phyloP scores from a whole-genome alignment of 1,140 invertebrate species.

The Brachionus calyciflorus region DNA sequence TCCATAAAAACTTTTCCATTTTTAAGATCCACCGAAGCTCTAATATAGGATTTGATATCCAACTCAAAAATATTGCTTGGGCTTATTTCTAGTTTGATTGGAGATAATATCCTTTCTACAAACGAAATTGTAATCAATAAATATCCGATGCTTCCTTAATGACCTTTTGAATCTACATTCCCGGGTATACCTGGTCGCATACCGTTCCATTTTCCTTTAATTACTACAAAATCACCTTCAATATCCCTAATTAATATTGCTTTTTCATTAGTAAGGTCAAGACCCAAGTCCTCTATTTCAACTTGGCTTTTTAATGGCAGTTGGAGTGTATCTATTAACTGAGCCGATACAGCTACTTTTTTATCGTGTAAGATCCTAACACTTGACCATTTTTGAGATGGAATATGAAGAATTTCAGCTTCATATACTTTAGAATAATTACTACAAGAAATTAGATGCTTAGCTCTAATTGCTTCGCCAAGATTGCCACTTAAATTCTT shows the following conservation, averaged over 20 bases:
- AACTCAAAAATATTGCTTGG: no score
- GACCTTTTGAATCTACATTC: no score
- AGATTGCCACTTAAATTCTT: not conserved
- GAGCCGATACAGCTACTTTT: not conserved
- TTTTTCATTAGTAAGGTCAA: not conserved
- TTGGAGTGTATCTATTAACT: not conserved
- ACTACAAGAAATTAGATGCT: not conserved
- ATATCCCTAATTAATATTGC: not conserved
- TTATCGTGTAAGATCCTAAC: not conserved
- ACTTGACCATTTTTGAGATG: not conserved
- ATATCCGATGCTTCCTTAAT: no score
- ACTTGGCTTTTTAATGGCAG: not conserved
- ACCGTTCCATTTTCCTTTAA: conserved; percentile 29
- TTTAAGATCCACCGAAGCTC: no score
- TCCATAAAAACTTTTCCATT: no score
- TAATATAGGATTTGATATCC: no score
- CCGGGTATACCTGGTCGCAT: no score
- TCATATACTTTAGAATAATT: not conserved
- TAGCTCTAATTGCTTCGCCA: not conserved
- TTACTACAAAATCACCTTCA: not conserved
- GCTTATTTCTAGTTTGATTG: no score
- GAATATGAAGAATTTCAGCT: not conserved
- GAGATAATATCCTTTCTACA: no score
- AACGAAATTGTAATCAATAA: no score
- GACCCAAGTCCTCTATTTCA: not conserved